Evolutionary conservation across 1,140 invertebrate species (phyloP).

Genomic region (Temnothorax nylanderi): DNA sequence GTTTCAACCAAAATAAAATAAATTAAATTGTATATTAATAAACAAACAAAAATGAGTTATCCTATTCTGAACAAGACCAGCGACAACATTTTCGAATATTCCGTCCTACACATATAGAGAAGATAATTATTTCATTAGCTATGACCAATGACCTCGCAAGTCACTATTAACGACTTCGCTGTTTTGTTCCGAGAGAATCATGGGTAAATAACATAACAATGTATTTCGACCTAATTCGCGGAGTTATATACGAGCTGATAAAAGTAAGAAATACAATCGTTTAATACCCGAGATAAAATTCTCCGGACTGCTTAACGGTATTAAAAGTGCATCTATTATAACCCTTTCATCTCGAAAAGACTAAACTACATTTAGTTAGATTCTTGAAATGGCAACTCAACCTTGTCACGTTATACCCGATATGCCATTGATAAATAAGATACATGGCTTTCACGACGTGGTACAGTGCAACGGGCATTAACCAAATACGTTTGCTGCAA

Average conservation of each 20-base stretch:
- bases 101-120: not conserved
- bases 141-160: not conserved
- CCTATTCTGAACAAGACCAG: not conserved
- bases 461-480: not conserved
- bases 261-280: not conserved
- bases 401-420: slow-evolving; percentile 31
- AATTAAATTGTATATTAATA: not conserved
- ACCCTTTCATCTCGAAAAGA: not conserved
- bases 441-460: not conserved
- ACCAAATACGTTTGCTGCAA: slow-evolving; percentile 22
- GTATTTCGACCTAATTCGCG: slow-evolving; percentile 21
- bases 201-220: not conserved
- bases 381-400: not conserved
- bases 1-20: not conserved
- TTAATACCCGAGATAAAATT: slow-evolving; percentile 50
- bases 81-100: not conserved
- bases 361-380: not conserved
- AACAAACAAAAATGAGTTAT: not conserved
- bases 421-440: slow-evolving; percentile 18
- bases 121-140: slow-evolving; percentile 21
- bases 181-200: slow-evolving; percentile 9
- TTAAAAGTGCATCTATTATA: slow-evolving; percentile 39
- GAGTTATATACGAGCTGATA: not conserved
- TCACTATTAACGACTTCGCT: not conserved
- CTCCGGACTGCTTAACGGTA: not conserved